A percentile compares a stretch with the other conserved stretches of the same genome.
phyloP scores from a whole-genome alignment of 2,113 vertebrate species.

The Phasianus colchicus region DNA sequence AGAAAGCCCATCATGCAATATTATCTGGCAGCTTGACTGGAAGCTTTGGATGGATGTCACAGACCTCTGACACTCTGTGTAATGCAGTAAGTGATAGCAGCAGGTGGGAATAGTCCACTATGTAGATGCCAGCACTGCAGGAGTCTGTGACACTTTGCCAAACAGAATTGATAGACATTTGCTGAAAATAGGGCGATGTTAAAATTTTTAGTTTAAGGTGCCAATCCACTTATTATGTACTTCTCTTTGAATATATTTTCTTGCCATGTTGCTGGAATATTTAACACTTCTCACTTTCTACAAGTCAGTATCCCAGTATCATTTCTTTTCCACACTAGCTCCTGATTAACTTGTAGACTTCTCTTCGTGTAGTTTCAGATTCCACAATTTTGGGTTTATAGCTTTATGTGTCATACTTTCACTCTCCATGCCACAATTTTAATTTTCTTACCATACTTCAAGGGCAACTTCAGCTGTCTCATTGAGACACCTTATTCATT shows the following conservation, averaged over 20 bases:
- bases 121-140: background rate
- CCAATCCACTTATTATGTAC: background rate
- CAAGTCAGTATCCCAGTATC: background rate
- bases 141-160: background rate
- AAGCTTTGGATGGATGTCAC: background rate
- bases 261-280: background rate
- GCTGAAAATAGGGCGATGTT: background rate
- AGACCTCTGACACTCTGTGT: background rate
- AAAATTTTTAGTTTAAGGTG: background rate
- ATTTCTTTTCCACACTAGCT: background rate
- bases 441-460: background rate
- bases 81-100: background rate
- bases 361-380: background rate
- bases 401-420: background rate
- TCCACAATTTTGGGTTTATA: background rate
- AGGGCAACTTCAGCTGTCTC: background rate
- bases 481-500: background rate
- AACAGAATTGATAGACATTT: background rate
- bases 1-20: background rate
- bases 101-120: background rate
- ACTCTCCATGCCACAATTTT: background rate
- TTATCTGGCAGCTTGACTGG: background rate
- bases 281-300: background rate
- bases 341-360: background rate
- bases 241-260: background rate